These are phyloP conservation scores for Drosophila yakuba DNA, from an alignment of 1,140 invertebrate genomes.

Conservation along the genomic window DNA sequence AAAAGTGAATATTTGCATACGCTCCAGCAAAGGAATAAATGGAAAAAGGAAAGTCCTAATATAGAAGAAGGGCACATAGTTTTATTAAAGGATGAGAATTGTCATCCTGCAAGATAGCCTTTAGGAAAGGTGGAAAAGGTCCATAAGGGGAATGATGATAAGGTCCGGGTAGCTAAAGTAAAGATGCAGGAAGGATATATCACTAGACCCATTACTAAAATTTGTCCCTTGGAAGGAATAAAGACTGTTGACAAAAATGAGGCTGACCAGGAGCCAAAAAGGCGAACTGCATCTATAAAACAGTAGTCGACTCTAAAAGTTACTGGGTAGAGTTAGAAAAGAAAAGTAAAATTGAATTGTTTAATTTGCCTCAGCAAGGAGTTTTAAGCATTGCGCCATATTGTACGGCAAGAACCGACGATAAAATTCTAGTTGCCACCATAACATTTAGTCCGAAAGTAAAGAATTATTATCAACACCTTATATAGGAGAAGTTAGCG, in stretches of 20 bases:
- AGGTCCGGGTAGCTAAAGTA: not conserved
- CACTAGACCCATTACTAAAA: not conserved
- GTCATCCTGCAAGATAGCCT: not conserved
- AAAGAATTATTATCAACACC: too few species aligned
- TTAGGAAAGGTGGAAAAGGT: not conserved
- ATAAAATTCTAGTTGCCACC: too few species aligned
- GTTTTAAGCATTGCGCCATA: too few species aligned
- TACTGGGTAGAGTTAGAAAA: not conserved
- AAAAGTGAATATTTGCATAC: not conserved
- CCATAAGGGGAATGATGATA: constrained; percentile 1
- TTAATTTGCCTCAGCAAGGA: too few species aligned
- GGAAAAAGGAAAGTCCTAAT: not conserved
- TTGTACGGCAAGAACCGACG: too few species aligned
- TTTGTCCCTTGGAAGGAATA: not conserved
- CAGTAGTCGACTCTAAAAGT: not conserved
- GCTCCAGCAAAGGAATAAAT: constrained; percentile 1
- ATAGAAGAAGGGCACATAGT: not conserved
- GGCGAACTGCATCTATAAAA: not conserved
- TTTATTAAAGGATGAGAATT: not conserved
- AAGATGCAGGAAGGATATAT: not conserved
- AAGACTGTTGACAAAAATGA: not conserved
- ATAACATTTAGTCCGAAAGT: too few species aligned
- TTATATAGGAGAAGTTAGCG: too few species aligned
- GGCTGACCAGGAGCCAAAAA: not conserved
- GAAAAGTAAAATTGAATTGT: too few species aligned